Base-by-base conservation (phyloP, 2,888 invertebrate species). In the Mamestra brassicae region DNA sequence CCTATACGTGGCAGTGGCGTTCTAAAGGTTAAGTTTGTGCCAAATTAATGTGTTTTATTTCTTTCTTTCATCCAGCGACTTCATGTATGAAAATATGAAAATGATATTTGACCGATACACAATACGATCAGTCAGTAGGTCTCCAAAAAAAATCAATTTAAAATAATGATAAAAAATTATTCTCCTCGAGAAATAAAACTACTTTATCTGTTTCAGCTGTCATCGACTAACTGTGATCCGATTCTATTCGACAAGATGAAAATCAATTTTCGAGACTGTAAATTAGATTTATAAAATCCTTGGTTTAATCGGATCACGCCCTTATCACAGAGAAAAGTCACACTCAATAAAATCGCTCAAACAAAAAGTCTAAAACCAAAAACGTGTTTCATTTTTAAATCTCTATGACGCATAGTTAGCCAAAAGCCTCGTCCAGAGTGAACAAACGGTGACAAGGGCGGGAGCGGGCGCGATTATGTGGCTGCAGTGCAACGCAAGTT, bases 361-460 rank as follows among this genome's bases (percentile, higher is more conserved):
- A 13, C 17, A 38, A 45, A 61, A 63, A 57, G 10, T 13, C 55
- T 17, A 50, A 62, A 8, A 74, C 4, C 8, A 50, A 76, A 76
- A n/a, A 6, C 50, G 10, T n/a, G 42, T 57, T 36, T 17, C 0
- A 10, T 64, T 77, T 13, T 13, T 47, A 42, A 72, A 66, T 50
- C 38, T 60, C 26, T 54, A 34, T 52, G 17, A 47, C 45, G 26
- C 11, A 61, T 11, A 6, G 34, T 34, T 54, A 42, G 13, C 4
- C 36, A 38, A 52, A 57, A 7, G 26, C 45, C 15, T 26, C 5
- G 26, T 3, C 1, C 6, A 45, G 6, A 62, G 45, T 62, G 26
- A 10, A 10, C 6, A 17, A 13, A 34, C 60, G 5, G 38, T 11
- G 3, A 6, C 26, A 4, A 7, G 2, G 0, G 45, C 42, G 61